Evolutionary conservation across 2,797 vertebrate genomes (phyloP).

Genomic region (Chaetodon trifasciatus): DNA sequence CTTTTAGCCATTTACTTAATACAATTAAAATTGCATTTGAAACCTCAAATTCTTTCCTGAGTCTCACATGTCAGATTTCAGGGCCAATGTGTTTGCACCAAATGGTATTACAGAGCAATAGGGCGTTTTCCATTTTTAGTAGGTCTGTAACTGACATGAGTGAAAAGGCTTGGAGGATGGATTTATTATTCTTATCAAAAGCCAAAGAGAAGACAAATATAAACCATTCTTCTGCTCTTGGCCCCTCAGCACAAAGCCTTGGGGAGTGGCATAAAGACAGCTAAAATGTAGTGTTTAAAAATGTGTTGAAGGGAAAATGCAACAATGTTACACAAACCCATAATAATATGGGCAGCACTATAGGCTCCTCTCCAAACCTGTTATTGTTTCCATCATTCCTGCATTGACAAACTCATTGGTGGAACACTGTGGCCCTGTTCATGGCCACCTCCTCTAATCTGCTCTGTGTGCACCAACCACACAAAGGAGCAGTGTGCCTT

Average conservation of each 20-base stretch:
- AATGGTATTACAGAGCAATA: conserved; percentile 43
- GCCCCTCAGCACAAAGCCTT: conserved; percentile 51
- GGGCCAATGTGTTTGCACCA: conserved; percentile 38
- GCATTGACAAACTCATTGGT: conserved; percentile 27
- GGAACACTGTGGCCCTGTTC: conserved; percentile 38
- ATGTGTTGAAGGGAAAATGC: conserved; percentile 45
- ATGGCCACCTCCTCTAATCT: conserved; percentile 8
- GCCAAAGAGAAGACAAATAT: conserved; percentile 72
- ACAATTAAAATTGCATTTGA: conserved; percentile 39
- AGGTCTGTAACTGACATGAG: conserved; percentile 51
- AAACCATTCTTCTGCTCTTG: conserved; percentile 61
- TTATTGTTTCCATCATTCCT: conserved; percentile 53
- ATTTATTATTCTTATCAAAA: conserved; percentile 78
- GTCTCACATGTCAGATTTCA: conserved; percentile 45
- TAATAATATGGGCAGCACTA: conserved; percentile 43
- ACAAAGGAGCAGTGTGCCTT: not conserved
- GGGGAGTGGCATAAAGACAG: conserved; percentile 48
- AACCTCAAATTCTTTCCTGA: conserved; percentile 11
- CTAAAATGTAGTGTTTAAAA: conserved; percentile 52
- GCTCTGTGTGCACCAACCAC: not conserved
- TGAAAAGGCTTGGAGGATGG: conserved; percentile 57
- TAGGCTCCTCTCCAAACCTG: conserved; percentile 35
- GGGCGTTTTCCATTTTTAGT: conserved; percentile 45
- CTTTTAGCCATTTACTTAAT: conserved; percentile 20
- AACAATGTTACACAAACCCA: conserved; percentile 32